Conservation (phyloP, 2,797 vertebrate genomes). For the Toxotes lorentzi region DNA sequence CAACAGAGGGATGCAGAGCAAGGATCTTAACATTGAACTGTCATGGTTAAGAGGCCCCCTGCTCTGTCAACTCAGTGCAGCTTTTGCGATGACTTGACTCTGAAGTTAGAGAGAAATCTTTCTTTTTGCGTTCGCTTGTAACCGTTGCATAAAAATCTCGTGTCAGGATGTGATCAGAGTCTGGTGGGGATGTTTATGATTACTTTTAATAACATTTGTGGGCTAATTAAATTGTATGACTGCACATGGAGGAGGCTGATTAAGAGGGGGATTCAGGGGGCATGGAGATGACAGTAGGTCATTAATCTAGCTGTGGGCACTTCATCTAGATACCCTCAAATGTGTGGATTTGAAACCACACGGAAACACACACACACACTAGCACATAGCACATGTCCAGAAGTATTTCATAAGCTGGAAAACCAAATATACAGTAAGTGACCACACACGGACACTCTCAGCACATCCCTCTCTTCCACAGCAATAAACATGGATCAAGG, state of each 20-base stretch:
- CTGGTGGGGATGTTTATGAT: constrained; percentile 48
- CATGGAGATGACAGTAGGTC: constrained; percentile 63
- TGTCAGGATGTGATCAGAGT: constrained; percentile 35
- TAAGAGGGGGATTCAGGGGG: constrained; percentile 60
- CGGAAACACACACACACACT: constrained; percentile 7
- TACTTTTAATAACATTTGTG: constrained; percentile 62
- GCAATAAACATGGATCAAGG: constrained; percentile 33
- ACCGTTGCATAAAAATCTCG: neutral
- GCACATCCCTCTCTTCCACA: neutral
- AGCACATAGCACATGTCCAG: constrained; percentile 1
- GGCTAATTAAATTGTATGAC: constrained; percentile 71
- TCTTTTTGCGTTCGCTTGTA: constrained; percentile 12
- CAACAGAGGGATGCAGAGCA: constrained; percentile 45
- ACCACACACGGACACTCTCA: neutral
- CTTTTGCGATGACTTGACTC: constrained; percentile 45
- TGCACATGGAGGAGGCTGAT: constrained; percentile 60
- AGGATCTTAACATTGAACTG: constrained; percentile 64
- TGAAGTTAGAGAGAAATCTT: constrained; percentile 16
- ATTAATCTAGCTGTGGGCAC: constrained; percentile 59
- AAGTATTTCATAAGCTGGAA: neutral
- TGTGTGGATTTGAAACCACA: constrained; percentile 37
- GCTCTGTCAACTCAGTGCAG: constrained; percentile 27
- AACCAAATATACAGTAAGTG: neutral
- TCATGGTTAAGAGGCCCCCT: constrained; percentile 57
- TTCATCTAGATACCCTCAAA: constrained; percentile 41